Base-by-base conservation (phyloP, 2,113 vertebrate species). In the Saiga tatarica region DNA sequence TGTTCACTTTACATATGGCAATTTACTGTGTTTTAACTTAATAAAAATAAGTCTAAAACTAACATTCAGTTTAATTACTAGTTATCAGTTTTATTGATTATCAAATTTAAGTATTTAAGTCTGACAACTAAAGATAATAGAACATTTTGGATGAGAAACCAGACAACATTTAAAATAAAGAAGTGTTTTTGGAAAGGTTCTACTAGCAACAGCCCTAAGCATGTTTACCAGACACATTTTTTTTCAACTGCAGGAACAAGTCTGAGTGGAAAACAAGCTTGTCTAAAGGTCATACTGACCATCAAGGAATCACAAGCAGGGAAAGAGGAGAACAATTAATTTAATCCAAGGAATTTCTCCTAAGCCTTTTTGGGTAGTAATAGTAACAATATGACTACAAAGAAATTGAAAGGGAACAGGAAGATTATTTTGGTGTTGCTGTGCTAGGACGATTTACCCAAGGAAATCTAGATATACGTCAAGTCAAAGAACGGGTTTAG, bases 31-130 rank as follows among this genome's bases (percentile, higher is more conserved):
- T 23, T 91, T 95, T 79, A 67, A n/a, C 30, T 15, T 82, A 88
- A 64, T 67, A 89, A 94, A 92, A 36, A 33, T 53, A 81, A 53
- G 12, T 39, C 89, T 89, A 55, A 86, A 87, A 57, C 6, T 78
- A 89, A 17, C 39, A 89, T 7, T 45, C 42, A 88, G 4, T 67
- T 86, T 93, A 60, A 53, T 55, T 87, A 64, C 64, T 71, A n/a
- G 15, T 45, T 64, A 85, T 47, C 57, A 88, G 7, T 85, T 33
- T 53, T 78, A 84, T 30, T 90, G 10, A 12, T 85, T 86, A 95
- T 67, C 30, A 86, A 64, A 89, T 76, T 84, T 97, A 86, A 91
- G 94, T 76, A 85, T 88, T 92, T 33, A 97, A 91, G 62, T 57
- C 28, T 95, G n/a, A n/a, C 25, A 87, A 39, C n/a, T 59, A 83